Evolutionary conservation across 2,113 vertebrate species (phyloP), one percentile per base, ranked within the genome.

Genomic region (Trematomus loennbergii): DNA sequence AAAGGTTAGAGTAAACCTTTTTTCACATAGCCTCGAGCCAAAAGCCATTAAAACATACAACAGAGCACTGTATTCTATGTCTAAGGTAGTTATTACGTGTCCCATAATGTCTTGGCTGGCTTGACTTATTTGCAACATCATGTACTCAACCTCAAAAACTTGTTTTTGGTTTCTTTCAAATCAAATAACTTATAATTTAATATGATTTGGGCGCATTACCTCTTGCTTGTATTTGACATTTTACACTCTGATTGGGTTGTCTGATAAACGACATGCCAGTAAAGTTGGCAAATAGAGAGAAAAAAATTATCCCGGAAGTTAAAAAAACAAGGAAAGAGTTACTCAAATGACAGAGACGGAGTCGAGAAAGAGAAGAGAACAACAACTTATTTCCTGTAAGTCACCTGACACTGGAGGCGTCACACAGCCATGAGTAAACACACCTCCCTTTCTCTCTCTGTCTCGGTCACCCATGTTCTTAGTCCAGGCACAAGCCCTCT

Each of bases 331-430:
- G 16, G 67, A 16, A 61, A 74, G 52, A 40, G 67, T 6, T 22
- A 61, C 67, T 29, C 20, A 57, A 63, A 71, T 40, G 65, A 81
- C 57, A 75, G 58, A 60, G 59, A 76, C 58, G 74, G 16, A 52
- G 25, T 29, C 25, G 60, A 68, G 74, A 22, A 18, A 68, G 71
- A n/a, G 53, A 29, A 13, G 22, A 52, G 36, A 46, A 83, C 73
- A 91, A 87, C 82, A 89, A 82, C 83, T 66, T 80, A 79, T 91
- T 93, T 92, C 90, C 91, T 93, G 91, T 87, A 89, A 91, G 86
- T 93, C 92, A 93, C 88, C 88, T 92, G 92, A 92, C 88, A 72
- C 85, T 87, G 85, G 72, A 87, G 90, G 90, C 81, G 89, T 89
- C 81, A 82, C 80, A 83, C 73, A 68, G 70, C 66, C 78, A 69